phyloP scores from a whole-genome alignment of 2,888 invertebrate genomes.

The Stramonita haemastoma region DNA sequence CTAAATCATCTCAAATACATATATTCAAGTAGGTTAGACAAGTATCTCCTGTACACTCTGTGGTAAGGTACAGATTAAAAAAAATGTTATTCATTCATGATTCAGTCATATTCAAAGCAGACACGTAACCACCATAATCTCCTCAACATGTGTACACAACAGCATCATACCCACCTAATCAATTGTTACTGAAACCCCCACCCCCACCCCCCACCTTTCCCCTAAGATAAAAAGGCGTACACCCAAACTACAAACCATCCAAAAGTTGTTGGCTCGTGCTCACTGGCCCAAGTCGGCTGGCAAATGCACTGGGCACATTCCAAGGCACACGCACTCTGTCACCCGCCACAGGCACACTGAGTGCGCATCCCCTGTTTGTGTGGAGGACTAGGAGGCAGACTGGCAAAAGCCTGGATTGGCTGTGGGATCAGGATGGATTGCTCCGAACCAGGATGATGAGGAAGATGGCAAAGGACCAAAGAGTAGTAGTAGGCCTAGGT shows the following conservation, averaged over 20 bases:
- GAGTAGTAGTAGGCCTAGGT: background rate
- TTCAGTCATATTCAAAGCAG: too few species aligned
- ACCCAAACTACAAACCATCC: background rate
- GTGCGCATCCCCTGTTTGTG: background rate
- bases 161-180: too few species aligned
- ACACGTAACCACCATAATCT: too few species aligned
- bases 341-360: conserved; percentile 13
- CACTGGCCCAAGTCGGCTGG: background rate
- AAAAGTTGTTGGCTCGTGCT: conserved; percentile 16
- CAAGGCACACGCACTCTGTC: conserved; percentile 24
- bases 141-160: too few species aligned
- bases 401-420: conserved; percentile 20
- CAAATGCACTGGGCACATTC: conserved; percentile 26
- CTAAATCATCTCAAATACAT: too few species aligned
- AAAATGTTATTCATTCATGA: too few species aligned
- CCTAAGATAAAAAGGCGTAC: conserved; percentile 3
- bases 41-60: too few species aligned
- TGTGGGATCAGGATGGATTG: conserved; percentile 23
- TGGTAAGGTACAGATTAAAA: too few species aligned
- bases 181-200: too few species aligned
- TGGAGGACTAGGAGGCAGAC: background rate
- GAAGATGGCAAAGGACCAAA: conserved; percentile 12
- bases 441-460: background rate
- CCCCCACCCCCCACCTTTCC: too few species aligned
- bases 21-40: too few species aligned